Conservation (phyloP, 2,797 vertebrate genomes). For the Anisognathus igniventris region DNA sequence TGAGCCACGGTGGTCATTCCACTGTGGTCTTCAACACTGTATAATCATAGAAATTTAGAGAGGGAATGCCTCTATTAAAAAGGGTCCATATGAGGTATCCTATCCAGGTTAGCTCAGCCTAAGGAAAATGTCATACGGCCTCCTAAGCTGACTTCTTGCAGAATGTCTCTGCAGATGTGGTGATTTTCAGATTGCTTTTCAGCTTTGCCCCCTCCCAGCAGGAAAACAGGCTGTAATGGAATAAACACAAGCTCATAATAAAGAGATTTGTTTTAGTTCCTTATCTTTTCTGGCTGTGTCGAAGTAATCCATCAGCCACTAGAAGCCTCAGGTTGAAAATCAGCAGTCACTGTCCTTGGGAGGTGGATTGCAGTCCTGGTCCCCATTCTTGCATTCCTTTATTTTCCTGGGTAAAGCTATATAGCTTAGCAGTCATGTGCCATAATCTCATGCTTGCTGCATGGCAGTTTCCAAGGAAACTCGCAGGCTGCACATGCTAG, state of each 20-base stretch:
- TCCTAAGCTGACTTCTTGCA: neutral
- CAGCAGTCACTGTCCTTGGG: neutral
- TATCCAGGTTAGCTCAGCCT: neutral
- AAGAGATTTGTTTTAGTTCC: neutral
- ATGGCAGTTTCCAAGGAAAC: constrained; percentile 68
- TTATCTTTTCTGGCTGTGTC: neutral
- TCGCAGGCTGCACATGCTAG: constrained; percentile 38
- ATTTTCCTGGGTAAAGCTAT: constrained; percentile 18
- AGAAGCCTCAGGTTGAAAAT: neutral
- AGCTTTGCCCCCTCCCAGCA: neutral
- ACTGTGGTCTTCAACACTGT: neutral
- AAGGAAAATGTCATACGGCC: neutral
- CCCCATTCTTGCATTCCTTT: neutral
- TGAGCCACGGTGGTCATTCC: neutral
- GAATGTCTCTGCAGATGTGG: neutral
- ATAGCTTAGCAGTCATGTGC: constrained; percentile 28
- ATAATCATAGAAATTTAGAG: neutral
- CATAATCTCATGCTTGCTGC: constrained; percentile 54
- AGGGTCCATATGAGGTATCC: neutral
- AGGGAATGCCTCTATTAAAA: neutral
- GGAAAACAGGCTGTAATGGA: neutral
- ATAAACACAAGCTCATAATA: neutral
- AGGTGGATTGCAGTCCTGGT: neutral
- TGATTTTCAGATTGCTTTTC: neutral
- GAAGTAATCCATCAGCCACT: neutral